phyloP scores from a whole-genome alignment of 2,113 vertebrate species.

The Nothocercus nigrocapillus region DNA sequence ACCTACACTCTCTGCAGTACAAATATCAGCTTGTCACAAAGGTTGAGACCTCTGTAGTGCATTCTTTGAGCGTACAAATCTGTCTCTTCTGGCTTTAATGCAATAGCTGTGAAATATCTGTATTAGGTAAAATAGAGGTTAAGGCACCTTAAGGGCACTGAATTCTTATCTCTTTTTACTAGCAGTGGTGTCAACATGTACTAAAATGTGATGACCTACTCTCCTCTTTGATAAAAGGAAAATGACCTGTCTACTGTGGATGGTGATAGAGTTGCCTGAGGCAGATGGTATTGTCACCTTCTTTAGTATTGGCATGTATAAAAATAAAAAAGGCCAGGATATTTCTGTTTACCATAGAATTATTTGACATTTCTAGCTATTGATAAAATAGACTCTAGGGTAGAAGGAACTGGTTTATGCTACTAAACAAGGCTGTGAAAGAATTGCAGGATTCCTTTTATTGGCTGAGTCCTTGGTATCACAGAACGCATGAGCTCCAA shows the following conservation, averaged over 20 bases:
- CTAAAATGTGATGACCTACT: slow-evolving; percentile 74
- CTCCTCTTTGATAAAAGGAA: slow-evolving; percentile 78
- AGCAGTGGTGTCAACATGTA: slow-evolving; percentile 71
- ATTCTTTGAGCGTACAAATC: slow-evolving; percentile 17
- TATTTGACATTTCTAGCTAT: slow-evolving; percentile 68
- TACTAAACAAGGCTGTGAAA: neutral
- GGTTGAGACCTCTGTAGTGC: slow-evolving; percentile 35
- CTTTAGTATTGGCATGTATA: slow-evolving; percentile 39
- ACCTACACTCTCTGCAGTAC: neutral
- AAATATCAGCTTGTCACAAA: slow-evolving; percentile 11
- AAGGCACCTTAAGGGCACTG: slow-evolving; percentile 72
- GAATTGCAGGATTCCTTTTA: slow-evolving; percentile 8
- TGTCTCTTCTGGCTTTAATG: slow-evolving; percentile 14
- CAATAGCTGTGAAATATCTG: slow-evolving; percentile 54
- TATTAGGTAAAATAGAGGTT: slow-evolving; percentile 65
- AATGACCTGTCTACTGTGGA: slow-evolving; percentile 73
- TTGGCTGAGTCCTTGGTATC: neutral
- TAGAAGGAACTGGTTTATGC: neutral
- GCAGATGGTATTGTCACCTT: slow-evolving; percentile 72
- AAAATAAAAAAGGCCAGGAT: slow-evolving; percentile 46
- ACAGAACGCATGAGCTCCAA: rapidly evolving
- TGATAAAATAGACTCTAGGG: slow-evolving; percentile 59
- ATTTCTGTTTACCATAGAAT: slow-evolving; percentile 68
- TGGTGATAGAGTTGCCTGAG: slow-evolving; percentile 72
- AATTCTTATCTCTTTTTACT: slow-evolving; percentile 75